Evolutionary conservation across 2,113 vertebrate genomes (phyloP).

Genomic region (Desmodus rotundus): DNA sequence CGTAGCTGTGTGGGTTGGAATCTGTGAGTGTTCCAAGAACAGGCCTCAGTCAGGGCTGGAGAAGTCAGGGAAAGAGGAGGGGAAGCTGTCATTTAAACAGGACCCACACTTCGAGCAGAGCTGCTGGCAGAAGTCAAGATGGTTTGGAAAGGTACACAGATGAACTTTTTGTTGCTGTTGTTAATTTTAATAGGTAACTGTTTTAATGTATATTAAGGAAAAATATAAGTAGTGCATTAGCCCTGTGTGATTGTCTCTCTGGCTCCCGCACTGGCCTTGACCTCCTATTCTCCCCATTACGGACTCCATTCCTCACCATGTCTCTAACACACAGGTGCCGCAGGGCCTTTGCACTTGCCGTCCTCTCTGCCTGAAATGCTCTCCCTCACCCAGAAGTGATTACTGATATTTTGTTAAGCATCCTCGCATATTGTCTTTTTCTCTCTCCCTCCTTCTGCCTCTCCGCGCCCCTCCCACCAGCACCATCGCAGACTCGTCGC

Average conservation of each 20-base stretch:
- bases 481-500: not conserved
- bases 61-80: not conserved
- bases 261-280: not conserved
- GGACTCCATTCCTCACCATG: not conserved
- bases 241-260: not conserved
- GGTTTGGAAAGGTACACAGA: not conserved
- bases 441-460: not conserved
- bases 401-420: not conserved
- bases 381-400: not conserved
- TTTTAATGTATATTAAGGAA: not conserved
- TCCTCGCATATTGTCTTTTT: not conserved
- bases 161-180: not conserved
- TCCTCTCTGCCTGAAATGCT: not conserved
- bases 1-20: not conserved
- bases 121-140: not conserved
- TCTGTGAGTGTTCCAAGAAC: not conserved
- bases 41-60: not conserved
- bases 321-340: not conserved
- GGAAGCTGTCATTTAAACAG: not conserved
- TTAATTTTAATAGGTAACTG: not conserved
- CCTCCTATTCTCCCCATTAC: not conserved
- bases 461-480: not conserved
- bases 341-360: not conserved
- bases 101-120: not conserved
- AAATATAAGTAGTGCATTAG: not conserved